Evolutionary conservation across 2,797 vertebrate species (phyloP).

Genomic region (Numenius phaeopus): DNA sequence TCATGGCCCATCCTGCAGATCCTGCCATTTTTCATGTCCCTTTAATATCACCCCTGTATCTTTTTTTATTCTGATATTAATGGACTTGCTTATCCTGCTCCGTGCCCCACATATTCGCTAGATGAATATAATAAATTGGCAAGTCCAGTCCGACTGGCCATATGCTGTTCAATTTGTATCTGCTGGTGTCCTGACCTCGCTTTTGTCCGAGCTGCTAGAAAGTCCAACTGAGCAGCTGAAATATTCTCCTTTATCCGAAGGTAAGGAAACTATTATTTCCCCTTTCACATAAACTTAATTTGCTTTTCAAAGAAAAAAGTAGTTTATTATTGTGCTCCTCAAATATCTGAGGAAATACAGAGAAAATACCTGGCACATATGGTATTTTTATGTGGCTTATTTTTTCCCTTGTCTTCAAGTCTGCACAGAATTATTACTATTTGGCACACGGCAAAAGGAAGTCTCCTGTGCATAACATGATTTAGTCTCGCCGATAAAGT

Average conservation of each 20-base stretch:
- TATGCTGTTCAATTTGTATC: constrained; percentile 60
- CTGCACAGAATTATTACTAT: constrained; percentile 59
- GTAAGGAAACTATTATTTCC: constrained; percentile 5
- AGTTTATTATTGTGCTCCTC: constrained; percentile 25
- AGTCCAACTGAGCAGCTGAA: background rate
- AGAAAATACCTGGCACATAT: constrained; percentile 43
- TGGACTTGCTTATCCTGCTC: background rate
- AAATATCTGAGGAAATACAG: constrained; percentile 40
- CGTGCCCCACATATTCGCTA: background rate
- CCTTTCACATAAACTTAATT: constrained; percentile 34
- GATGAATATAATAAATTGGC: constrained; percentile 41
- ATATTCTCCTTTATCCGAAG: constrained; percentile 1
- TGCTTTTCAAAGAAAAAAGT: background rate
- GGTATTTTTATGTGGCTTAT: constrained; percentile 49
- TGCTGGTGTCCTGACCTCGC: constrained; percentile 59
- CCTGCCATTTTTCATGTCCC: background rate
- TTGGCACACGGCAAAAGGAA: constrained; percentile 58
- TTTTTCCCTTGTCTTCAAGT: constrained; percentile 41
- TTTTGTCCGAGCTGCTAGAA: constrained; percentile 21
- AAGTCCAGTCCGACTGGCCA: background rate
- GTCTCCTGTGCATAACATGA: constrained; percentile 66
- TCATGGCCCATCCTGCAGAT: background rate
- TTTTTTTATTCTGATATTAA: background rate
- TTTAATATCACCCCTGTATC: background rate
- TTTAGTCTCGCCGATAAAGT: constrained; percentile 65